These are phyloP conservation scores for Clarias fuscus DNA, from an alignment of 2,797 vertebrate genomes.

Conservation along the genomic window DNA sequence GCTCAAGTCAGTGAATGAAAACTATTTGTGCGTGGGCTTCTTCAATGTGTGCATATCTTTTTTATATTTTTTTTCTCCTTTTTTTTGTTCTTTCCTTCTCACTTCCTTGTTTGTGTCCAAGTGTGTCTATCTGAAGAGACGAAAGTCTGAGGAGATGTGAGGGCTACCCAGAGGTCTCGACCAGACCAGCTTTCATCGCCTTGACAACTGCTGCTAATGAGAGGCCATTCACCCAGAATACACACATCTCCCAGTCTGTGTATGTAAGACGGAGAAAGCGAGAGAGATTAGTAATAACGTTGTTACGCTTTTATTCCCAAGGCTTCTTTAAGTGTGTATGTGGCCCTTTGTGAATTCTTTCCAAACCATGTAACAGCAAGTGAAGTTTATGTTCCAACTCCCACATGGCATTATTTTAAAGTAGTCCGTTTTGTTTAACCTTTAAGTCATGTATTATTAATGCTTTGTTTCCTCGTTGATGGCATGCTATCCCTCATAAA, in stretches of 20 bases:
- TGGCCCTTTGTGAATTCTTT: not conserved
- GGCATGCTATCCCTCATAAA: constrained; percentile 11
- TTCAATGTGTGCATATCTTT: not conserved
- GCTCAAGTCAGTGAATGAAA: not conserved
- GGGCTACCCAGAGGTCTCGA: constrained; percentile 17
- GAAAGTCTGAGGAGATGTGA: not conserved
- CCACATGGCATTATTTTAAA: constrained; percentile 25
- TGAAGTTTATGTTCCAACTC: not conserved
- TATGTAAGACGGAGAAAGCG: not conserved
- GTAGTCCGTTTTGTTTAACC: constrained; percentile 33
- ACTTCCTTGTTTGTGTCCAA: not conserved
- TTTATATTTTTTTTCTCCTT: no score
- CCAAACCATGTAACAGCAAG: constrained; percentile 5
- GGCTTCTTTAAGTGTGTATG: not conserved
- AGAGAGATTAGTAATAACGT: not conserved
- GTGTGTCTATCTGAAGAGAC: not conserved
- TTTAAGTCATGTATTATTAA: constrained; percentile 31
- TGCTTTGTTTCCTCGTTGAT: constrained; percentile 26
- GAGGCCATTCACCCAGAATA: not conserved
- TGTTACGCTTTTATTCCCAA: not conserved
- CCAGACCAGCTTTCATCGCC: constrained; percentile 20
- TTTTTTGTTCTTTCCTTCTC: not conserved
- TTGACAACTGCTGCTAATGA: constrained; percentile 33
- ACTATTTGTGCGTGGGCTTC: not conserved
- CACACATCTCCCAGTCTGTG: not conserved